These are phyloP conservation scores for Eptesicus fuscus DNA, from an alignment of 2,113 vertebrate species.

Conservation along the genomic window DNA sequence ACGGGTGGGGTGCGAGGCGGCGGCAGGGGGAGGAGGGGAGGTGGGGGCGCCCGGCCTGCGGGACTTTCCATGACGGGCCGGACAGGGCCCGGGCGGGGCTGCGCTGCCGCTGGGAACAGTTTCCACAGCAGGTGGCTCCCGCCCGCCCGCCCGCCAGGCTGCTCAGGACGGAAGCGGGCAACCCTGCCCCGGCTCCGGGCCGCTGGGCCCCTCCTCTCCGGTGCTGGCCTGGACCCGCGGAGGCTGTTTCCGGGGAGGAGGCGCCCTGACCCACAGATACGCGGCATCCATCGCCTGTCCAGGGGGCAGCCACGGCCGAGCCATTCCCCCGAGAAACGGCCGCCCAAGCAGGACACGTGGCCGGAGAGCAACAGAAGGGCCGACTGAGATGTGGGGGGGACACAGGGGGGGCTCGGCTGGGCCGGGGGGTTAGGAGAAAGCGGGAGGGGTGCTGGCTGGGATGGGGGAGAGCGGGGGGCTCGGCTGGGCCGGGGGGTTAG, in stretches of 20 bases:
- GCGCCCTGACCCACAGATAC: fast-evolving
- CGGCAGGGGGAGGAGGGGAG: fast-evolving
- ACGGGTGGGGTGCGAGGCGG: fast-evolving
- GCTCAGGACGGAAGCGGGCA: constrained; percentile 77
- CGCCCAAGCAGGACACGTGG: fast-evolving
- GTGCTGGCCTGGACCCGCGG: fast-evolving
- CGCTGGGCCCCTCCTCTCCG: fast-evolving
- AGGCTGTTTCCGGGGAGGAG: not conserved
- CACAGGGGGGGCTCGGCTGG: fast-evolving
- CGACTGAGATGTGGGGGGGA: too few species aligned
- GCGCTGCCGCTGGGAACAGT: not conserved
- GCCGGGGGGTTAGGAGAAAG: fast-evolving
- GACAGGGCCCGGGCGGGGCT: not conserved
- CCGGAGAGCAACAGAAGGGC: fast-evolving
- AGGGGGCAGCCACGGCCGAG: fast-evolving
- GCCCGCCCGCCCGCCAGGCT: constrained; percentile 39
- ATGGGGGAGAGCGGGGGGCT: too few species aligned
- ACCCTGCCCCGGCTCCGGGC: constrained; percentile 27
- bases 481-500: too few species aligned
- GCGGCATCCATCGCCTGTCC: fast-evolving
- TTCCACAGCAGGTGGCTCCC: constrained; percentile 76
- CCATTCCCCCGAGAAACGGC: not conserved
- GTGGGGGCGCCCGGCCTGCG: not conserved
- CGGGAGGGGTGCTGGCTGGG: too few species aligned
- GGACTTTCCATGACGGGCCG: not conserved